A percentile compares a stretch with the other conserved stretches of the same genome.
phyloP scores from a whole-genome alignment of 2,888 invertebrate species.

The Stramonita haemastoma region DNA sequence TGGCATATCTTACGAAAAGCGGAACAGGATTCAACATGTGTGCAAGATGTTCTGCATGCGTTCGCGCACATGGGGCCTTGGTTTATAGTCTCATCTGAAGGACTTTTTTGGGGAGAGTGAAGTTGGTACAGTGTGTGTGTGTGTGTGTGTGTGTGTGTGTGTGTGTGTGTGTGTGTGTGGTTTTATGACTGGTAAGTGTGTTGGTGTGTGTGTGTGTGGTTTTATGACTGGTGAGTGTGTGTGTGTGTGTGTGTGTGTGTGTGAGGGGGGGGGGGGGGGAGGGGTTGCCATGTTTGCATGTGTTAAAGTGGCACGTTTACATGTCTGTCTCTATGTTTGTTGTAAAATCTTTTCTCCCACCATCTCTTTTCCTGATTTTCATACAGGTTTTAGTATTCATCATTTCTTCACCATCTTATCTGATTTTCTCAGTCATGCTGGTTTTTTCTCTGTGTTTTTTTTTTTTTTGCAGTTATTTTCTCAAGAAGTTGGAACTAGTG shows the following conservation, averaged over 20 bases:
- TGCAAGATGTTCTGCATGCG: too few relatives aligned
- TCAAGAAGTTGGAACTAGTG: slow-evolving; percentile 22
- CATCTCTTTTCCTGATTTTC: too few relatives aligned
- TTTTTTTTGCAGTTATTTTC: slow-evolving; percentile 31
- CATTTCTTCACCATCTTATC: neutral
- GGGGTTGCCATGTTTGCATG: neutral
- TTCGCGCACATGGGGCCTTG: too few relatives aligned
- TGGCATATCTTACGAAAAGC: too few relatives aligned
- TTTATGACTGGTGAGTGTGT: neutral
- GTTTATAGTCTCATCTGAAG: too few relatives aligned
- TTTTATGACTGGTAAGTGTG: neutral
- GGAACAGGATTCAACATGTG: too few relatives aligned
- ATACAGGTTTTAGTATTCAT: too few relatives aligned
- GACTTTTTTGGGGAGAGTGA: too few relatives aligned
- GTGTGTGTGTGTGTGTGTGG: neutral
- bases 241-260: neutral
- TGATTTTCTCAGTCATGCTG: neutral
- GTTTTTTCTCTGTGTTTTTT: neutral
- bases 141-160: neutral
- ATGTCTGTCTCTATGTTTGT: neutral
- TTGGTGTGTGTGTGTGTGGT: neutral
- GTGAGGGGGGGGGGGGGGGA: too few relatives aligned
- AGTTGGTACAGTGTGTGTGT: neutral
- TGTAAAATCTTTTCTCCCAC: neutral
- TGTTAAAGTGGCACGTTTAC: neutral